These are phyloP conservation scores for Agrenia bidenticulata DNA, from an alignment of 2,888 invertebrate genomes.

Conservation along the genomic window DNA sequence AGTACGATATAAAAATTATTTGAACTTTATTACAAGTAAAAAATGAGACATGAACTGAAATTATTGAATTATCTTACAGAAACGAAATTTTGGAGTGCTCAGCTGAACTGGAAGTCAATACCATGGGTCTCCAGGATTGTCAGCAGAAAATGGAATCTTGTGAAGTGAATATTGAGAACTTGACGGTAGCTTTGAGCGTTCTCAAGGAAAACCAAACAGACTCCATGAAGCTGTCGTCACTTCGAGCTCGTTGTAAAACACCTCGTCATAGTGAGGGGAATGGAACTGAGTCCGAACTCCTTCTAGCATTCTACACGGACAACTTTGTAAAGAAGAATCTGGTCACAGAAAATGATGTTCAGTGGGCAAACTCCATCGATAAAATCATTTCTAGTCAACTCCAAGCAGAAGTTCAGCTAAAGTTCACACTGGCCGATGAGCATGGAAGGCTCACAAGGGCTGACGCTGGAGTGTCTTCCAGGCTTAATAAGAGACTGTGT, in stretches of 20 bases:
- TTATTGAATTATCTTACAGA: slow-evolving; percentile 14
- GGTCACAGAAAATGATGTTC: slow-evolving; percentile 17
- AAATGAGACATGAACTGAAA: no score
- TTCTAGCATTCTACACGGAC: slow-evolving; percentile 10
- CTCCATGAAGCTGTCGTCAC: background rate
- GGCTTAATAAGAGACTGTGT: slow-evolving; percentile 35
- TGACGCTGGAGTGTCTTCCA: slow-evolving; percentile 11
- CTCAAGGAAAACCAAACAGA: slow-evolving; percentile 23
- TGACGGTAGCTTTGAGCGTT: slow-evolving; percentile 25
- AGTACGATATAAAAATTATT: slow-evolving; percentile 11
- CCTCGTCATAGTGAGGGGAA: background rate
- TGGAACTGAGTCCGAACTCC: slow-evolving; percentile 5
- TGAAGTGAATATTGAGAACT: slow-evolving; percentile 21
- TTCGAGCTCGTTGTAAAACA: slow-evolving; percentile 17
- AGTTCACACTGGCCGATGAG: slow-evolving; percentile 19
- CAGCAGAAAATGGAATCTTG: slow-evolving; percentile 5
- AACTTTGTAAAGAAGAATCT: slow-evolving; percentile 14
- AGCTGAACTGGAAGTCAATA: slow-evolving; percentile 11
- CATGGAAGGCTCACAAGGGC: slow-evolving; percentile 4
- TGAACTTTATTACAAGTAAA: background rate
- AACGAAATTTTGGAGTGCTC: slow-evolving; percentile 23
- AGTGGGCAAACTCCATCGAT: slow-evolving; percentile 27
- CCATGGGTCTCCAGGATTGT: slow-evolving; percentile 5
- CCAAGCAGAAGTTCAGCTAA: slow-evolving; percentile 29
- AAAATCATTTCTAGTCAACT: slow-evolving; percentile 28